Percentiles rank a stretch among this genome's conserved stretches.
Evolutionary conservation across 2,797 vertebrate genomes (phyloP).

Genomic region (Cuniculus paca): DNA sequence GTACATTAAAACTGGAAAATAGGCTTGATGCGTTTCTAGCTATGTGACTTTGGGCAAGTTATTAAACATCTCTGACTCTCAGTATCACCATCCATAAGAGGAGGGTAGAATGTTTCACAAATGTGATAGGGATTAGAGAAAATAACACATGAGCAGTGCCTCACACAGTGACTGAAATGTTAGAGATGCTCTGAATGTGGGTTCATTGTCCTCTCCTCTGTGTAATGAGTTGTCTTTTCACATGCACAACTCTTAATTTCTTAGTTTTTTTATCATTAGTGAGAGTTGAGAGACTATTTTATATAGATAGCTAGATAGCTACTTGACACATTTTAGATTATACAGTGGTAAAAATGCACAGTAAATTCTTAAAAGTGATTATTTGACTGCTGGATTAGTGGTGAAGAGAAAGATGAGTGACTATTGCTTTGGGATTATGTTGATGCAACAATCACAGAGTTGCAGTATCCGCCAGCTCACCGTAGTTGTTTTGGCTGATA

Average conservation of each 20-base stretch:
- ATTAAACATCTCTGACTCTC: conserved; percentile 13
- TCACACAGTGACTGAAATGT: background rate
- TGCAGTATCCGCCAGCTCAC: background rate
- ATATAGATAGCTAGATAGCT: conserved; percentile 13
- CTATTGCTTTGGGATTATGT: conserved; percentile 52
- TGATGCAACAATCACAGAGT: background rate
- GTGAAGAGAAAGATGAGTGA: background rate
- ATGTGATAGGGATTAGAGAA: background rate
- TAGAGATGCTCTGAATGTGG: background rate
- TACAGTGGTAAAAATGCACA: background rate
- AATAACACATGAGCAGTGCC: background rate
- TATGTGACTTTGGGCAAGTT: conserved; percentile 20
- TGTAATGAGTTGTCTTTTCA: background rate
- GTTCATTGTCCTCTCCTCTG: background rate
- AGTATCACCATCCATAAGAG: background rate
- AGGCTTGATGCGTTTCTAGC: background rate
- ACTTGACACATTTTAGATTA: conserved; percentile 11
- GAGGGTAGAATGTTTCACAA: background rate
- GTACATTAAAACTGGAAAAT: background rate
- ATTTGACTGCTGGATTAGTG: background rate
- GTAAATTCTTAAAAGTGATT: conserved; percentile 12
- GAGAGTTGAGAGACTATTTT: conserved; percentile 32
- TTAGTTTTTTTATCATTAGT: background rate
- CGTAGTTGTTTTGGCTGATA: background rate
- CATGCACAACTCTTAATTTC: conserved; percentile 39